These are phyloP conservation scores for Anastatus disparis DNA, from an alignment of 1,140 invertebrate genomes.

Conservation along the genomic window DNA sequence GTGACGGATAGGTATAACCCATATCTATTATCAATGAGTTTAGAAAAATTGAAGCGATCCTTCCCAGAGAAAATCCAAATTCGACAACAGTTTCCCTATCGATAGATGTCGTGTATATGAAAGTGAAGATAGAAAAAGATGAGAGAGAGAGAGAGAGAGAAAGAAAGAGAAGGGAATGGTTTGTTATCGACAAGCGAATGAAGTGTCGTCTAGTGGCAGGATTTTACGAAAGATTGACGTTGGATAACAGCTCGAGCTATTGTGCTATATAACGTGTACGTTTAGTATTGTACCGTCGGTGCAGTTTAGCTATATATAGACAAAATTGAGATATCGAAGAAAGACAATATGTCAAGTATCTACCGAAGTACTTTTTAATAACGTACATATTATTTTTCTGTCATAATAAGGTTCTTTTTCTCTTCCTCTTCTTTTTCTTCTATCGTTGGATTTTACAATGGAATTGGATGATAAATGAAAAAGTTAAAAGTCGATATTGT, in stretches of 20 bases:
- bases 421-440: not conserved
- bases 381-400: not conserved
- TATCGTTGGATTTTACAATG: too few species aligned
- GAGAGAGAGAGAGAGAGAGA: not conserved
- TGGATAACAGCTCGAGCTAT: not conserved
- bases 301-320: too few species aligned
- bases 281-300: too few species aligned
- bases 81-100: too few species aligned
- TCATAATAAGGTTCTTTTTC: not conserved
- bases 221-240: constrained; percentile 41
- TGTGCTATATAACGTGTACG: too few species aligned
- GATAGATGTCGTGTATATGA: too few species aligned
- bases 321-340: constrained; percentile 7
- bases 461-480: too few species aligned
- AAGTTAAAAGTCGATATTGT: too few species aligned
- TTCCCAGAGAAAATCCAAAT: constrained; percentile 8
- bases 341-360: not conserved
- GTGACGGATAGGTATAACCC: constrained; percentile 21
- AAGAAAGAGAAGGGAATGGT: constrained; percentile 8
- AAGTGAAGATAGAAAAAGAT: too few species aligned
- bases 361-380: constrained; percentile 13
- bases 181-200: constrained; percentile 38
- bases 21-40: not conserved
- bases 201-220: constrained; percentile 38
- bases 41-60: constrained; percentile 19